Base-by-base conservation (phyloP, 2,113 vertebrate genomes). In the Myotis lucifugus region DNA sequence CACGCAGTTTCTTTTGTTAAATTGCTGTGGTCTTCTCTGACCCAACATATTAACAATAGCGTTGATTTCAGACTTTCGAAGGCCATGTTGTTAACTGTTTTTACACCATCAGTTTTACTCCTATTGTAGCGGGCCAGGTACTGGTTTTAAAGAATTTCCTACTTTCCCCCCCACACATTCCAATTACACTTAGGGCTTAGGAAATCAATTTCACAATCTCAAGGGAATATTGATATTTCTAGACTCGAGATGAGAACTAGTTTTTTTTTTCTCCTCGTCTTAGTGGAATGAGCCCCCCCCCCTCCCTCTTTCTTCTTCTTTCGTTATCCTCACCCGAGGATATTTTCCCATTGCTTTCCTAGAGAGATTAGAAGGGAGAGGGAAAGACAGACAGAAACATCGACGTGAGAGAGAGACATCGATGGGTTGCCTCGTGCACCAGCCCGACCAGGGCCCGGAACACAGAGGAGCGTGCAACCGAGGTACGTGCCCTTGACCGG, bases 41-140 rank as follows among this genome's bases (percentile, higher is more conserved):
- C 73, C 90, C 37, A 52, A 46, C 88, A 59, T 92, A 37, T 34
- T 66, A 66, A 79, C 32, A 52, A 0, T 82, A 2, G 61, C 34
- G 92, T 92, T 95, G 82, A 54, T 93, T 87, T 84, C 25, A 67
- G 54, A 54, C 34, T 85, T 86, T 66, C 2, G 56, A 86, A 84
- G 87, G 90, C 14, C 70, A 46, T 46, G 29, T 83, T 21, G 17
- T 42, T 82, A 54, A 19, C 8, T 50, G 0, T 69, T 89, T 88
- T 85, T 54, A 78, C 94, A 48, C 69, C 25, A 7, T 56, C n/a
- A 9, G 3, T 42, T 81, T 67, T 72, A 34, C 37, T 54, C 3
- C 21, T 12, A 19, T 37, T 74, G 54, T 85, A 34, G 86, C 56
- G 40, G 76, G 37, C 42, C 72, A 82, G 19, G 18, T 52, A 46